phyloP scores from a whole-genome alignment of 2,888 invertebrate genomes.

The Fabriciana adippe region DNA sequence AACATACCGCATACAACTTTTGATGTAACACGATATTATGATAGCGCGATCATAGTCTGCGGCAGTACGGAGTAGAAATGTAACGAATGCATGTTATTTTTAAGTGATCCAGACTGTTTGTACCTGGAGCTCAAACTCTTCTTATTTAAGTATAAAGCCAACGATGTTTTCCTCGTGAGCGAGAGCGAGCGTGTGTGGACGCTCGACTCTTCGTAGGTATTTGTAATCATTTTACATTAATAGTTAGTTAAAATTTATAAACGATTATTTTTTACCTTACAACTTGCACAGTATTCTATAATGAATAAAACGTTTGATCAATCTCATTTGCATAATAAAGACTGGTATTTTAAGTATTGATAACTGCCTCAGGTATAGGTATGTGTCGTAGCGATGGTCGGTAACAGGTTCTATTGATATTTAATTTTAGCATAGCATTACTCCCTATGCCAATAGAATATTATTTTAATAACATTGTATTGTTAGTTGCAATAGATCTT shows the following conservation, averaged over 20 bases:
- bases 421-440: too few species aligned
- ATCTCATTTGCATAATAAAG: slow-evolving; percentile 27
- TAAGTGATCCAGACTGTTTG: slow-evolving; percentile 2
- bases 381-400: slow-evolving; percentile 7
- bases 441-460: too few species aligned
- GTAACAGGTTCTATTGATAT: slow-evolving; percentile 11
- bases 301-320: slow-evolving; percentile 12
- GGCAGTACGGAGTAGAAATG: neutral
- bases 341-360: slow-evolving; percentile 36
- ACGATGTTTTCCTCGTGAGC: neutral
- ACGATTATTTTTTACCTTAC: slow-evolving; percentile 1
- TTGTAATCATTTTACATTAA: neutral
- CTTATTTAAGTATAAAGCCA: slow-evolving; percentile 2
- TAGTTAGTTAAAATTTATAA: slow-evolving; percentile 20
- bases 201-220: too few species aligned
- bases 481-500: too few species aligned
- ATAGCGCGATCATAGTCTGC: neutral
- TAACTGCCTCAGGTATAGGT: slow-evolving; percentile 1
- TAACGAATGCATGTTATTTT: slow-evolving; percentile 1
- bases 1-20: too few species aligned
- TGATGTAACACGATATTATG: neutral
- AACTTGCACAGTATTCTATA: slow-evolving; percentile 9
- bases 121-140: slow-evolving; percentile 12
- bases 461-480: too few species aligned
- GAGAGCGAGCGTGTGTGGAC: too few species aligned